Evolutionary conservation across 1,140 invertebrate genomes (phyloP).

Genomic region (Rhyzopertha dominica): DNA sequence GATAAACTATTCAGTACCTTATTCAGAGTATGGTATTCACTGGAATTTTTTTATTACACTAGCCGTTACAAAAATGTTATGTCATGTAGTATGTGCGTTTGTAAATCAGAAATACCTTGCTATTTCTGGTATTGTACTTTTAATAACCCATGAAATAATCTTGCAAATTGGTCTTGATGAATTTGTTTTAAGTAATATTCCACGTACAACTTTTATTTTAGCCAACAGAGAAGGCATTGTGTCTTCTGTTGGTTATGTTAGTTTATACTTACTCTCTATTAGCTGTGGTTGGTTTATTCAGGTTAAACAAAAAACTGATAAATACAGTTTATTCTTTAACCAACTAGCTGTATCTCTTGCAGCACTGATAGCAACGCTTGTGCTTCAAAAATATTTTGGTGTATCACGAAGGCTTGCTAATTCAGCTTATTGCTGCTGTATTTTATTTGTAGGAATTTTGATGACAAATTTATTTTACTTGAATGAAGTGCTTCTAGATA

Average conservation of each 20-base stretch:
- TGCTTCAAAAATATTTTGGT: slow-evolving; percentile 48
- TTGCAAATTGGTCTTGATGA: slow-evolving; percentile 59
- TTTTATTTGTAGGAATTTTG: slow-evolving; percentile 56
- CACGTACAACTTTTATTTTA: slow-evolving; percentile 59
- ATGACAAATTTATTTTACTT: slow-evolving; percentile 52
- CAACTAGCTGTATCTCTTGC: too few relatives aligned
- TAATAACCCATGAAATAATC: slow-evolving; percentile 64
- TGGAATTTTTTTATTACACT: slow-evolving; percentile 98
- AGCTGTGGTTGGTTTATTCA: slow-evolving; percentile 54
- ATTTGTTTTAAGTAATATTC: slow-evolving; percentile 63
- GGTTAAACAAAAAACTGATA: slow-evolving; percentile 18
- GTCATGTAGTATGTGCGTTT: slow-evolving; percentile 53
- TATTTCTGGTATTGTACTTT: slow-evolving; percentile 47
- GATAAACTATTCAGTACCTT: slow-evolving; percentile 78
- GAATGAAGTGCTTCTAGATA: slow-evolving; percentile 50
- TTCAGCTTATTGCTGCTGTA: slow-evolving; percentile 69
- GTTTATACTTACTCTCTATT: slow-evolving; percentile 72
- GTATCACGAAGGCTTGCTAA: slow-evolving; percentile 72
- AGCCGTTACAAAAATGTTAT: slow-evolving; percentile 73
- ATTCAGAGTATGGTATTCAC: slow-evolving; percentile 89
- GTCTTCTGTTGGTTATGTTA: slow-evolving; percentile 77
- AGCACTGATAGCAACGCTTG: slow-evolving; percentile 49
- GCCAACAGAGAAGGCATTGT: slow-evolving; percentile 88
- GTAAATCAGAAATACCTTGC: slow-evolving; percentile 40
- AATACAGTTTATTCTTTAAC: too few relatives aligned